These are phyloP conservation scores for Bacillus rossius DNA, from an alignment of 1,140 invertebrate genomes.

Conservation along the genomic window DNA sequence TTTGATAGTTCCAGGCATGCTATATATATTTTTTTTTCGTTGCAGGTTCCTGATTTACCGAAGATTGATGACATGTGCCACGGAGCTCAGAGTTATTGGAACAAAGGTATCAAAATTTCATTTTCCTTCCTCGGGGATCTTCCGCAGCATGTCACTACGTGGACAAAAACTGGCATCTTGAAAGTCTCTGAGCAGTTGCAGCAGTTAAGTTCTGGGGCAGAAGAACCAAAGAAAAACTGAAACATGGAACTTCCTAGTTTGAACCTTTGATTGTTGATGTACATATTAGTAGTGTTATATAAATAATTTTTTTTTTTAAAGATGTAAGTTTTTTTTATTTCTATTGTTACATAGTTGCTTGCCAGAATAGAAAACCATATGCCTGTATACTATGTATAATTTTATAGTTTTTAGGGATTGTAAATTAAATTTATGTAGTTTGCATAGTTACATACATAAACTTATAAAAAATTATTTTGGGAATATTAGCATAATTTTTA, in stretches of 20 bases:
- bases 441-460: no score
- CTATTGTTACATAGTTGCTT: no score
- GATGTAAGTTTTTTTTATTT: not conserved
- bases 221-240: not conserved
- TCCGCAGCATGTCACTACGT: slow-evolving; percentile 40
- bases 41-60: slow-evolving; percentile 49
- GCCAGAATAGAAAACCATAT: no score
- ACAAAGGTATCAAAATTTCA: slow-evolving; percentile 47
- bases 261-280: not conserved
- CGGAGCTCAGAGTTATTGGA: slow-evolving; percentile 49
- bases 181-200: slow-evolving; percentile 9
- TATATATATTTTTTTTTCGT: no score
- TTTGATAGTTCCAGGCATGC: no score
- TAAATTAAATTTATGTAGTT: no score
- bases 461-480: no score
- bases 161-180: slow-evolving; percentile 33
- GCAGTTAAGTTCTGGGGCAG: not conserved
- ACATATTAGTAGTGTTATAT: not conserved
- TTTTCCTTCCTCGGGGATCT: slow-evolving; percentile 46
- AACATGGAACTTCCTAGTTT: not conserved
- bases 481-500: no score
- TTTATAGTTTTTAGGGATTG: no score
- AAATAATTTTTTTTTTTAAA: not conserved
- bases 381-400: no score
- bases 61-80: slow-evolving; percentile 44